Evolutionary conservation across 2,113 vertebrate species (phyloP).

Genomic region (Charadrius vociferus): DNA sequence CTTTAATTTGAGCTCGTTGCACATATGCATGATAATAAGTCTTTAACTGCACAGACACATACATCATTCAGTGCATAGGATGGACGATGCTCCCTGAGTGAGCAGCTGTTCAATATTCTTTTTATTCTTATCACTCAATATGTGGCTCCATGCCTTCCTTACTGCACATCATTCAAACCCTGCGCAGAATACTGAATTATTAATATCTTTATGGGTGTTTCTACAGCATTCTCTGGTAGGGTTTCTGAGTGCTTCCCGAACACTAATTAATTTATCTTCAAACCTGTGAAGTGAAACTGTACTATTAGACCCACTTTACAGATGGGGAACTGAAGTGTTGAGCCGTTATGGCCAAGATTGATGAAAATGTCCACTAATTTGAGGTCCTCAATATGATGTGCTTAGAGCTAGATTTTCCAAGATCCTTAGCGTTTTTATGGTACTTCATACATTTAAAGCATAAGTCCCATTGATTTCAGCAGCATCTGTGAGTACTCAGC

Average conservation of each 20-base stretch:
- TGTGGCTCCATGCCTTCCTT: slow-evolving; percentile 58
- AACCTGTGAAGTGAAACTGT: neutral
- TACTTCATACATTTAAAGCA: neutral
- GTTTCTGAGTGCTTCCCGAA: slow-evolving; percentile 30
- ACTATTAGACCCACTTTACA: neutral
- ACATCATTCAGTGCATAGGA: slow-evolving; percentile 59
- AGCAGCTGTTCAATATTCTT: slow-evolving; percentile 68
- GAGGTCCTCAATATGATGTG: neutral
- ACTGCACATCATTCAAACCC: slow-evolving; percentile 46
- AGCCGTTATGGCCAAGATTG: neutral
- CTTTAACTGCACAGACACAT: slow-evolving; percentile 51
- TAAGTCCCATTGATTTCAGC: neutral
- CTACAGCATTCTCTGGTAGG: neutral
- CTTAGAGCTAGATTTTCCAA: neutral
- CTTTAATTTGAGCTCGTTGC: slow-evolving; percentile 32
- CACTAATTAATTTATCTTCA: slow-evolving; percentile 50
- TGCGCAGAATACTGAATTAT: slow-evolving; percentile 39
- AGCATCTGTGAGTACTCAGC: neutral
- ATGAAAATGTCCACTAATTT: slow-evolving; percentile 8
- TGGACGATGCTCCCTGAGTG: slow-evolving; percentile 35
- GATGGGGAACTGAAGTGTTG: neutral
- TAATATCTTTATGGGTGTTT: slow-evolving; percentile 54
- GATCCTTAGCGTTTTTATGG: slow-evolving; percentile 1
- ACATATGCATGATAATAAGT: slow-evolving; percentile 60
- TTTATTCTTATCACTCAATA: slow-evolving; percentile 70